Conservation (phyloP, 1,140 invertebrate genomes). For the Eriosoma lanigerum region DNA sequence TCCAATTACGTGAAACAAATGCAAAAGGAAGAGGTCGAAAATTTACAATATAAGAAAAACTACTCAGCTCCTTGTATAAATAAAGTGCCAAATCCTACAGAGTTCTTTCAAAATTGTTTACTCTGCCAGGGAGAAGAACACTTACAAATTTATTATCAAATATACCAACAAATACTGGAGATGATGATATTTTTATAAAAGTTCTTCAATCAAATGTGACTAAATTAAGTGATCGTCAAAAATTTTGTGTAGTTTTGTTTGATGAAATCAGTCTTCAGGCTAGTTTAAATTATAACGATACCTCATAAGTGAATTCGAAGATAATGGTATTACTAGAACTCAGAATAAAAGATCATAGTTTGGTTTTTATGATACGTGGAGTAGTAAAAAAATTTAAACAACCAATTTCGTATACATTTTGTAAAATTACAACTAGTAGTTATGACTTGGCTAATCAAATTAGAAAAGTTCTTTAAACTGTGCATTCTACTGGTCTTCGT, state of each 20-base stretch:
- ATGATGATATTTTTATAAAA: no score
- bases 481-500: background rate
- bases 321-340: background rate
- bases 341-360: background rate
- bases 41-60: background rate
- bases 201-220: no score
- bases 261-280: background rate
- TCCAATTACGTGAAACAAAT: background rate
- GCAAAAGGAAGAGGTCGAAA: background rate
- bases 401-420: background rate
- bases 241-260: background rate
- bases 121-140: no score
- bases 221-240: background rate
- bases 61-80: no score
- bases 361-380: background rate
- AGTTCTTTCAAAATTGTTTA: no score
- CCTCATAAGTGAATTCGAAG: background rate
- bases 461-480: background rate
- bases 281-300: background rate
- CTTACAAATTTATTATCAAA: no score
- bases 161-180: no score
- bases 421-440: background rate
- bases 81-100: no score
- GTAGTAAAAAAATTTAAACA: constrained; percentile 13
- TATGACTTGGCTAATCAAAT: constrained; percentile 1